phyloP scores from a whole-genome alignment of 2,888 invertebrate genomes.

The Sphecodes monilicornis region DNA sequence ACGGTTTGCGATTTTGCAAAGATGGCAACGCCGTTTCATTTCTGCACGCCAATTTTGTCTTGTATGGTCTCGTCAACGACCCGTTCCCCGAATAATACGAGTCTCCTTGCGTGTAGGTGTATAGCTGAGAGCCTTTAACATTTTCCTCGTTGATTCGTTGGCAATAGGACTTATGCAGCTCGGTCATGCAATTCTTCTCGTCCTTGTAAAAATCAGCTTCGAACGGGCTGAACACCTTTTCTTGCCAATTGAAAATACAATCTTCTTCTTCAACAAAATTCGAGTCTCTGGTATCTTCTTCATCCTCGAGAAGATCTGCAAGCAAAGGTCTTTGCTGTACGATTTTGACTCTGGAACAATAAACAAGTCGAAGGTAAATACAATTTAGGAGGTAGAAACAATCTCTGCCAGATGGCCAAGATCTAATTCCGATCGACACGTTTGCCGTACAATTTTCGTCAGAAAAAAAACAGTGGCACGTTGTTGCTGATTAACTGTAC shows the following conservation, averaged over 20 bases:
- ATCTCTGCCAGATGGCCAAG: conserved; percentile 57
- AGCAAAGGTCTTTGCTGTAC: conserved; percentile 80
- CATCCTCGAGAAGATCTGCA: conserved; percentile 80
- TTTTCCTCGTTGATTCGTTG: conserved; percentile 80
- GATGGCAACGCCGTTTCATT: conserved; percentile 76
- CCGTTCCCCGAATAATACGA: conserved; percentile 83
- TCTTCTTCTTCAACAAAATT: conserved; percentile 81
- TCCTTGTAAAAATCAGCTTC: conserved; percentile 88
- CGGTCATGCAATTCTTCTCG: conserved; percentile 87
- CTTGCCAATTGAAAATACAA: conserved; percentile 88
- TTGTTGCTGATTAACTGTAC: conserved; percentile 24
- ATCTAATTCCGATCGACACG: conserved; percentile 54
- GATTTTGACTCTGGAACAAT: conserved; percentile 79
- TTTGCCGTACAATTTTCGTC: neutral
- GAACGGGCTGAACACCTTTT: conserved; percentile 88
- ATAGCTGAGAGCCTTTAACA: conserved; percentile 84
- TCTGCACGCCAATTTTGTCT: conserved; percentile 71
- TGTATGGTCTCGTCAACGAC: conserved; percentile 70
- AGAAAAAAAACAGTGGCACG: conserved; percentile 32
- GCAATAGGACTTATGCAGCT: conserved; percentile 87
- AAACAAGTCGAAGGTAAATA: conserved; percentile 66
- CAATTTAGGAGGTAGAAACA: conserved; percentile 57
- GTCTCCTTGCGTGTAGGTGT: conserved; percentile 88
- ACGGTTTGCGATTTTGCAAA: conserved; percentile 78
- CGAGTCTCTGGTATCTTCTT: conserved; percentile 78